Evolutionary conservation across 2,888 invertebrate species (phyloP), one percentile per base, ranked within the genome.

Genomic region (Mimas tiliae): DNA sequence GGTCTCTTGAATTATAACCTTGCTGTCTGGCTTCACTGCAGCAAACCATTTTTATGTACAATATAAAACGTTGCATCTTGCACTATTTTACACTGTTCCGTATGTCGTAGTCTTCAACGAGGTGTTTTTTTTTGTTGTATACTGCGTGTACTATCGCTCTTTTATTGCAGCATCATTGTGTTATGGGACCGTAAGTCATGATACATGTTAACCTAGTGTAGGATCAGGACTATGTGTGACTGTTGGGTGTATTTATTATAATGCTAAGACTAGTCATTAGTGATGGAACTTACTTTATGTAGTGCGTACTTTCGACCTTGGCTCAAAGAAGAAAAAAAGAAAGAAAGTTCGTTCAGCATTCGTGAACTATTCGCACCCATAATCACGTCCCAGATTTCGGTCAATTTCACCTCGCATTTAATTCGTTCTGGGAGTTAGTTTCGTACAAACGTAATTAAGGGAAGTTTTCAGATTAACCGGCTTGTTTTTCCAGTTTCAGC

Each of bases 361-460:
- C 42, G 42, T n/a, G 42, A 12, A 19, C 58, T 19, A 38, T 7
- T 58, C 38, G 42, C 42, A 42, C 19, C 58, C 81, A 86, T 87
- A 88, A 87, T 85, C 87, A 79, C 83, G 78, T 80, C 77, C 79
- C 76, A 80, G 85, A 86, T 86, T 87, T 86, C 85, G 82, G 82
- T 86, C 83, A 87, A 86, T 89, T 87, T 85, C 82, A 82, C 82
- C 76, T 84, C 74, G 72, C 82, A 82, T 86, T 85, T 90, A 91
- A 91, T 92, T 89, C 88, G 89, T 86, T 89, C 80, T 77, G 92
- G 92, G 91, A 91, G 87, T 86, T 90, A 91, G 87, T 89, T 90
- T 82, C 80, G 82, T 86, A 86, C 85, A 85, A 85, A 87, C 84
- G 86, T 90, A 92, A 93, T 93, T 93, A 93, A 85, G 86, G 84